Base-by-base conservation (phyloP, 2,113 vertebrate species). In the Hemicordylus capensis region DNA sequence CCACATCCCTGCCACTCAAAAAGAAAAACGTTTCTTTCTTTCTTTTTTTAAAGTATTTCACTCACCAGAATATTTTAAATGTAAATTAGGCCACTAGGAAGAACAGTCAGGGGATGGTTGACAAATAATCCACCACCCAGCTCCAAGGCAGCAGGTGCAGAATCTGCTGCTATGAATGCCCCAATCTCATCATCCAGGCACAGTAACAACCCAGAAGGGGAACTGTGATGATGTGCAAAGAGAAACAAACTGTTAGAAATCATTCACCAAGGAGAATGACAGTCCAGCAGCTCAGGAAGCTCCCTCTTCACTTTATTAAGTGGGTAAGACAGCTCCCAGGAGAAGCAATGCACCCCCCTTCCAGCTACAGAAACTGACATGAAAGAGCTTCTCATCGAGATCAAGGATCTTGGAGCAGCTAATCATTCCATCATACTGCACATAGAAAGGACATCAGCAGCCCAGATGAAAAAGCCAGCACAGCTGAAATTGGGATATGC, bases 21-120 rank as follows among this genome's bases (percentile, higher is more conserved):
- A 46, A 28, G 54, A 88, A 12, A 31, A n/a, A n/a, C n/a, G n/a
- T n/a, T n/a, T n/a, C n/a, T n/a, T n/a, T n/a, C n/a, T n/a, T n/a
- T n/a, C n/a, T n/a, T n/a, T 74, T 66, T 3, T 81, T 89, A 80
- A 26, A 4, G 15, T 28, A 70, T 63, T 61, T 19, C 34, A 1
- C 69, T 86, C 39, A 24, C 75, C 76, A 34, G 5, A 73, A 34
- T 12, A 44, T 82, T 88, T 82, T n/a, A 69, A 74, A 24, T 75
- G 44, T 39, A 73, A 61, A 0, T 31, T 42, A 81, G 74, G 75
- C 69, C 81, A 79, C 11, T 76, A 51, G 74, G 34, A 77, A 39
- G 20, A 5, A 63, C 15, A 34, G 59, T 51, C 81, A 59, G 74
- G 34, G n/a, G 28, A 54, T 22, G 39, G 24, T 42, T 44, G 61